These are phyloP conservation scores for Marmota flaviventris DNA, from an alignment of 2,113 vertebrate genomes.

Conservation along the genomic window DNA sequence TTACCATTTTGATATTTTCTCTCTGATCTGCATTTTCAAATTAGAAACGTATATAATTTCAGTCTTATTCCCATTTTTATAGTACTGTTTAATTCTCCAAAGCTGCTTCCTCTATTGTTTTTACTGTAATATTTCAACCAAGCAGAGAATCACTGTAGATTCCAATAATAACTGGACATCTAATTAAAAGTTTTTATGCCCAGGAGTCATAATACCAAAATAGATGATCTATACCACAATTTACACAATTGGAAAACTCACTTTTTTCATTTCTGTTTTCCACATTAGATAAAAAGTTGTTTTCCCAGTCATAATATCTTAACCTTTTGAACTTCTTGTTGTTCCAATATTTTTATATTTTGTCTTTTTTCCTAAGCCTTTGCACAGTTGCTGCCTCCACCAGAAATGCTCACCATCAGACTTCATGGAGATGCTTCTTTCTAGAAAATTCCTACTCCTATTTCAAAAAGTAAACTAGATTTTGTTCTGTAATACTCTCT, in stretches of 20 bases:
- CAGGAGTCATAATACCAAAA: not conserved
- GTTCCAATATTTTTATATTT: not conserved
- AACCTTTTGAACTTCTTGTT: not conserved
- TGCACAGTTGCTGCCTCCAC: not conserved
- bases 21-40: constrained; percentile 76
- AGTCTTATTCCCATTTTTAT: constrained; percentile 49
- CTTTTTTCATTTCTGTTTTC: constrained; percentile 33
- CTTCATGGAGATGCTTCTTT: not conserved
- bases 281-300: not conserved
- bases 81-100: constrained; percentile 55
- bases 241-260: not conserved
- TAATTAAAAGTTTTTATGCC: constrained; percentile 59
- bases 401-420: not conserved
- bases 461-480: not conserved
- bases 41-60: constrained; percentile 72
- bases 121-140: constrained; percentile 24
- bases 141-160: not conserved
- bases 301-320: not conserved
- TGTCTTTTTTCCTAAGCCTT: not conserved
- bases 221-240: not conserved
- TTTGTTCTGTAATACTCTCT: not conserved
- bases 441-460: not conserved
- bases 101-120: constrained; percentile 32
- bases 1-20: constrained; percentile 65
- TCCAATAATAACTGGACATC: constrained; percentile 12